Percentiles rank a stretch among this genome's conserved stretches.
These are phyloP conservation scores for Henicopernis longicauda DNA, from an alignment of 2,113 vertebrate species.

Conservation along the genomic window DNA sequence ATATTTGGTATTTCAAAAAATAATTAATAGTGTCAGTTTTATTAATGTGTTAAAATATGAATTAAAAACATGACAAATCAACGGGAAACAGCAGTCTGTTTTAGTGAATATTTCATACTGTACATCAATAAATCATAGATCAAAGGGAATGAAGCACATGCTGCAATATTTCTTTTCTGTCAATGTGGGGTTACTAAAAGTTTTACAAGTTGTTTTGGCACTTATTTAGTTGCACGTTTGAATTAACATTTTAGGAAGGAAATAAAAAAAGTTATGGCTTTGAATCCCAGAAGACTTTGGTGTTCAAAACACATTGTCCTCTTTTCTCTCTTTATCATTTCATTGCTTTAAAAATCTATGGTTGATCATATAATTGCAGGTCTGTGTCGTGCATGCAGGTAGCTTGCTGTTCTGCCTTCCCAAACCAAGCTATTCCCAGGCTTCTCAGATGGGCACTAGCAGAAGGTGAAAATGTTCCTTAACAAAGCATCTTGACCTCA, in stretches of 20 bases:
- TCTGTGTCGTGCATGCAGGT: fast-evolving
- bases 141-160: slow-evolving; percentile 41
- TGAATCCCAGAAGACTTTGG: not conserved
- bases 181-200: slow-evolving; percentile 45
- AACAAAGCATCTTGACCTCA: not conserved
- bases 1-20: slow-evolving; percentile 67
- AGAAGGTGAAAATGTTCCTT: not conserved
- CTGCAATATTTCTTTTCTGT: slow-evolving; percentile 26
- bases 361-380: not conserved
- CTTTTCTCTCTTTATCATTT: not conserved
- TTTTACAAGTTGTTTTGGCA: slow-evolving; percentile 52
- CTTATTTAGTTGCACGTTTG: slow-evolving; percentile 3
- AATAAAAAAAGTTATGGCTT: not conserved
- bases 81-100: slow-evolving; percentile 70
- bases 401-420: not conserved
- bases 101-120: slow-evolving; percentile 77
- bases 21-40: slow-evolving; percentile 75
- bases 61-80: slow-evolving; percentile 78
- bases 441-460: not conserved
- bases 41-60: slow-evolving; percentile 79
- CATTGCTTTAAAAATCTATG: not conserved
- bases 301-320: not conserved
- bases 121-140: slow-evolving; percentile 74
- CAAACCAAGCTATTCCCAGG: not conserved
- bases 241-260: slow-evolving; percentile 23